Evolutionary conservation across 2,888 invertebrate species (phyloP), one percentile per base, ranked within the genome.

Genomic region (Scaptomyza caliginosa): DNA sequence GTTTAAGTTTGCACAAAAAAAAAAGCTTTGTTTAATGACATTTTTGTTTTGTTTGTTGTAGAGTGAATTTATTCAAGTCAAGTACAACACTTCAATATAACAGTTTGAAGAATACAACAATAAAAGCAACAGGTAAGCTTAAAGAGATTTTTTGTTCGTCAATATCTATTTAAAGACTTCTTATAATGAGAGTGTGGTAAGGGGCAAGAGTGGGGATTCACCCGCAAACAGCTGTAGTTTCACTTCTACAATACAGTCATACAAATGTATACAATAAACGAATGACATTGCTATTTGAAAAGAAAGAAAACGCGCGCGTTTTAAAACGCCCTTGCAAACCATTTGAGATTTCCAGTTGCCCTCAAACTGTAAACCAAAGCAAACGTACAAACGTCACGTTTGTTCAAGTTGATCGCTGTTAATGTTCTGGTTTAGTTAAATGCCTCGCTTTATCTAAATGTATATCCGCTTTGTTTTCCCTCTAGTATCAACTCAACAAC

Each of bases 61-160:
- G 54, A 38, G 40, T n/a, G 13, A 11, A 28, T 24, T 30, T 23
- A 26, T 48, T 30, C 19, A 26, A 40, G 39, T 3, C 24, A 17
- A 26, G 5, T 1, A 23, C 24, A 19, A 19, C 28, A n/a, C 8
- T n/a, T 24, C 3, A 24, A 1, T 43, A 55, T 1, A 72, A 70
- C 67, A 45, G 48, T 60, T 67, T 72, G 38, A 28, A 51, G 55
- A 66, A 34, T 3, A n/a, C 32, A 50, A 32, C 38, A 43, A 40
- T 10, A 62, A 24, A 24, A 67, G 50, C 58, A 72, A 65, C 75
- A 74, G 75, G 75, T 72, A 71, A 72, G 71, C 70, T 48, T 34
- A 32, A 54, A 26, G 40, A 39, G 32, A 8, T 51, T n/a, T 13
- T 40, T 49, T 34, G 16, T 34, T 49, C 13, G 10, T 21, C 21